Percentiles rank a stretch among this genome's conserved stretches.
These are phyloP conservation scores for Lateolabrax maculatus DNA, from an alignment of 2,797 vertebrate species.

Conservation along the genomic window DNA sequence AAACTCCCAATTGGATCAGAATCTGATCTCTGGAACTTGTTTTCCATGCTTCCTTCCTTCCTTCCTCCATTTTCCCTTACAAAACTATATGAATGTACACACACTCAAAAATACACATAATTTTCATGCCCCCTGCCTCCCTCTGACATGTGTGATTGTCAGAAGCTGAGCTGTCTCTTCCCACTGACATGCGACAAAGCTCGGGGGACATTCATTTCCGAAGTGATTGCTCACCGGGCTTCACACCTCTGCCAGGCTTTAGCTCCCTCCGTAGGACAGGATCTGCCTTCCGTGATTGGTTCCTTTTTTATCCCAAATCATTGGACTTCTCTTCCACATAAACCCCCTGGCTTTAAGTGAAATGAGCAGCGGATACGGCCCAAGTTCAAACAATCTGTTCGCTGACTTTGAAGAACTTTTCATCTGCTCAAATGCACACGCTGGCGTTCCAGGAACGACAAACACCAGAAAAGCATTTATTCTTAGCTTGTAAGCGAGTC, in stretches of 20 bases:
- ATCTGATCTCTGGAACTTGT: constrained; percentile 48
- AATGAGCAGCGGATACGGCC: constrained; percentile 46
- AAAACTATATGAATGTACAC: constrained; percentile 32
- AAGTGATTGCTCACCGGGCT: constrained; percentile 53
- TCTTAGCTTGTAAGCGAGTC: neutral
- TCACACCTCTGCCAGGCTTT: constrained; percentile 62
- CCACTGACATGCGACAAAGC: constrained; percentile 60
- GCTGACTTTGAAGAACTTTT: constrained; percentile 60
- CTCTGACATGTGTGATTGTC: constrained; percentile 56
- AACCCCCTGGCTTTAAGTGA: constrained; percentile 45
- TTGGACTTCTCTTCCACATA: constrained; percentile 26
- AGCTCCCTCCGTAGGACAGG: constrained; percentile 44
- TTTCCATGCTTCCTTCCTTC: constrained; percentile 25
- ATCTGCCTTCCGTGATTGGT: constrained; percentile 42
- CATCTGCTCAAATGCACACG: neutral
- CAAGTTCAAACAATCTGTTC: constrained; percentile 48
- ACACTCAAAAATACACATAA: constrained; percentile 14
- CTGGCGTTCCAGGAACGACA: constrained; percentile 6
- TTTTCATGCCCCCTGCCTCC: constrained; percentile 33
- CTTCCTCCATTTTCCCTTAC: constrained; percentile 4
- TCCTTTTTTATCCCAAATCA: constrained; percentile 44
- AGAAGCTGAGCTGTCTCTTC: constrained; percentile 61
- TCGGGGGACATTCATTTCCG: constrained; percentile 63
- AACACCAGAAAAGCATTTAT: constrained; percentile 10
- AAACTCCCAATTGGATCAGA: constrained; percentile 39